Conservation (phyloP, 2,888 invertebrate genomes). For the Eledone cirrhosa region DNA sequence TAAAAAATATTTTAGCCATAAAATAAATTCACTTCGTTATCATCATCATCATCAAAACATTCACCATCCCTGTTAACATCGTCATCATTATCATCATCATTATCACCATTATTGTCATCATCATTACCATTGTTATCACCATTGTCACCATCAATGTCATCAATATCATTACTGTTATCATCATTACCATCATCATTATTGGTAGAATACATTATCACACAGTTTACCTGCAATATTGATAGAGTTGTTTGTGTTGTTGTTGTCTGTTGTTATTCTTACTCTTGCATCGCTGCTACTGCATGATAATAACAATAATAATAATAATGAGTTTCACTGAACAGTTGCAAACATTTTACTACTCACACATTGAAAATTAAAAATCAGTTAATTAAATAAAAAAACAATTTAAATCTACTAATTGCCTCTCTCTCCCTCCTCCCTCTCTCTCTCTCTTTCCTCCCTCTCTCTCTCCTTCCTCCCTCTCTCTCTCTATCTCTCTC, state of each 20-base stretch:
- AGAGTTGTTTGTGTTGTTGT: background rate
- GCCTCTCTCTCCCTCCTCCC: background rate
- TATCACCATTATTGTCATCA: constrained; percentile 1
- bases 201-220: background rate
- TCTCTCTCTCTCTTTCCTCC: background rate
- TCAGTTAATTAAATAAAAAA: too few species aligned
- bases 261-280: too few species aligned
- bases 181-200: background rate
- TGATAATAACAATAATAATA: too few species aligned
- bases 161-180: background rate
- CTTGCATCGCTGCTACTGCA: too few species aligned
- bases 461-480: background rate
- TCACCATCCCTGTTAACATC: background rate
- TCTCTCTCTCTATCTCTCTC: background rate
- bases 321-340: too few species aligned
- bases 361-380: too few species aligned
- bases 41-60: background rate
- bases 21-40: background rate
- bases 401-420: background rate
- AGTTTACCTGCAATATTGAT: background rate
- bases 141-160: background rate
- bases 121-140: background rate
- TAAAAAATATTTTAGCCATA: too few species aligned
- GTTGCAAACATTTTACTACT: too few species aligned
- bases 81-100: background rate